phyloP scores from a whole-genome alignment of 2,888 invertebrate species.

The Hyposoter didymator region DNA sequence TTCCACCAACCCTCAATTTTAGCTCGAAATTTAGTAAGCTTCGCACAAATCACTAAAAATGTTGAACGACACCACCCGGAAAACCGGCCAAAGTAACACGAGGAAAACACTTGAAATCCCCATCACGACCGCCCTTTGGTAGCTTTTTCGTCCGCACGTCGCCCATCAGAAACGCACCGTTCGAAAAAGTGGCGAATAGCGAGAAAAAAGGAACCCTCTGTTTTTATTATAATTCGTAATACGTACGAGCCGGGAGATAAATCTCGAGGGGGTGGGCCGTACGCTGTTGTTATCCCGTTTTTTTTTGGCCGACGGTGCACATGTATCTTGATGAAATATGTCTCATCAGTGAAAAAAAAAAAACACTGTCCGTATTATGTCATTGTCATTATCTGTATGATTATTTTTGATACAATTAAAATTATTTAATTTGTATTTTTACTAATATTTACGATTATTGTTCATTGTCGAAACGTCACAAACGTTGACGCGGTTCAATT shows the following conservation, averaged over 20 bases:
- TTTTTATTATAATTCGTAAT: background rate
- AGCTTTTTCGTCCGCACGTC: conserved; percentile 15
- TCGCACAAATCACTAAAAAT: conserved; percentile 7
- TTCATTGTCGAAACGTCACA: background rate
- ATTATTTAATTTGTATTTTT: background rate
- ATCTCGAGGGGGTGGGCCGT: conserved; percentile 17
- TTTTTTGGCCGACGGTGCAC: conserved; percentile 3
- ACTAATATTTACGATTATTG: background rate
- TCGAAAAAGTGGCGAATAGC: background rate
- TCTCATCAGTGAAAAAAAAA: conserved; percentile 13
- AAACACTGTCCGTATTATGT: background rate
- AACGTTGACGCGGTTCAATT: background rate
- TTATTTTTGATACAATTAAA: background rate
- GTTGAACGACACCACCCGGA: conserved; percentile 7
- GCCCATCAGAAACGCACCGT: conserved; percentile 18
- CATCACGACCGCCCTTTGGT: background rate
- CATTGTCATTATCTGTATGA: background rate
- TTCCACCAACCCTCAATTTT: background rate
- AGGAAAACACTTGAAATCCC: conserved; percentile 4
- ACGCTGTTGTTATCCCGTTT: conserved; percentile 3
- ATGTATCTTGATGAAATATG: conserved; percentile 12
- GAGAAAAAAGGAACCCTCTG: conserved; percentile 1
- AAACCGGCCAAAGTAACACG: conserved; percentile 2
- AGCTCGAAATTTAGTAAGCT: background rate
- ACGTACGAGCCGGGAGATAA: conserved; percentile 33